Conservation (phyloP, 2,113 vertebrate genomes). For the Cottus gobio region DNA sequence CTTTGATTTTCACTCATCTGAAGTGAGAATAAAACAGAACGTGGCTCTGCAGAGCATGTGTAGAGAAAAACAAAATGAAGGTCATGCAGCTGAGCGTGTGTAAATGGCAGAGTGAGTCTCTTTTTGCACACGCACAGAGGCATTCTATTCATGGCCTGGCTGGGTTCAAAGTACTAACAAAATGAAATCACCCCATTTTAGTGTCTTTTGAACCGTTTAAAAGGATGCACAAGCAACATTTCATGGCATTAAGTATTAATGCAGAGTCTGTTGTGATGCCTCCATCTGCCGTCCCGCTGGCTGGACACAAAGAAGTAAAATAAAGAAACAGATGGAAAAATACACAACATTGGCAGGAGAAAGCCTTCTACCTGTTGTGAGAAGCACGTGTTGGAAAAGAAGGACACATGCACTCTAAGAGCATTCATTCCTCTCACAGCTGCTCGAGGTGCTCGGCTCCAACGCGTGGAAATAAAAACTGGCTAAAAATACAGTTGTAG, state of each 20-base stretch:
- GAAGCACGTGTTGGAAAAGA: slow-evolving; percentile 37
- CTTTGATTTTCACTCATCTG: slow-evolving; percentile 10
- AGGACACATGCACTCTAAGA: slow-evolving; percentile 37
- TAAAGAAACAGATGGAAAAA: slow-evolving; percentile 69
- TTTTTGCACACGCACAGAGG: slow-evolving; percentile 14
- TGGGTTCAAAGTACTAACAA: slow-evolving; percentile 56
- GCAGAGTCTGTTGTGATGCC: slow-evolving; percentile 57
- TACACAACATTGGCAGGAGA: slow-evolving; percentile 28
- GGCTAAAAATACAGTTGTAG: slow-evolving; percentile 76
- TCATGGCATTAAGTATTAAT: slow-evolving; percentile 71
- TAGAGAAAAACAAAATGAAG: neutral
- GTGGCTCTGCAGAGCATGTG: neutral
- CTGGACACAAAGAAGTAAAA: slow-evolving; percentile 46
- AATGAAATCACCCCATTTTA: slow-evolving; percentile 62
- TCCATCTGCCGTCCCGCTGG: slow-evolving; percentile 65
- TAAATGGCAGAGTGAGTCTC: slow-evolving; percentile 18
- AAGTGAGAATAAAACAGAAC: neutral
- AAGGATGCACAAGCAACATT: slow-evolving; percentile 57
- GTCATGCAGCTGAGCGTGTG: slow-evolving; percentile 22
- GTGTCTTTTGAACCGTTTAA: slow-evolving; percentile 69
- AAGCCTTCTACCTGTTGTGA: slow-evolving; percentile 24
- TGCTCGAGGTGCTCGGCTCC: slow-evolving; percentile 6
- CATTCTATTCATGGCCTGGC: slow-evolving; percentile 34
- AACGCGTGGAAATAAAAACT: slow-evolving; percentile 54
- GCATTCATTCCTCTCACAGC: slow-evolving; percentile 51